phyloP scores from a whole-genome alignment of 2,888 invertebrate genomes.

The Netelia fuscicornis region DNA sequence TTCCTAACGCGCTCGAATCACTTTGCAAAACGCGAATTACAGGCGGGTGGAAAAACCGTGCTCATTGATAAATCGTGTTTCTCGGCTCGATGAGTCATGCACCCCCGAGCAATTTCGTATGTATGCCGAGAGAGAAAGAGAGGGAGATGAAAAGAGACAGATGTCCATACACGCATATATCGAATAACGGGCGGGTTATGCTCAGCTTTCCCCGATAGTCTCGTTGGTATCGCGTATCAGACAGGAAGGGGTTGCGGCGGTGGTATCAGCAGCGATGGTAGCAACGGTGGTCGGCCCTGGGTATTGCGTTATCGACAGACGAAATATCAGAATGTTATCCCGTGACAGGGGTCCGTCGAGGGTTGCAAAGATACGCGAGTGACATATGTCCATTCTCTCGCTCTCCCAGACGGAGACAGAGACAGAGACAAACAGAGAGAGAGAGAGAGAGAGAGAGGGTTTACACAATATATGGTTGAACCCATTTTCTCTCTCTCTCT shows the following conservation, averaged over 20 bases:
- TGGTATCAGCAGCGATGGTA: constrained; percentile 46
- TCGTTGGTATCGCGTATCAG: constrained; percentile 17
- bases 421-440: neutral
- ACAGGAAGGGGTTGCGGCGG: constrained; percentile 28
- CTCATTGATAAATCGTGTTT: constrained; percentile 60
- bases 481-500: neutral
- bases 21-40: constrained; percentile 9
- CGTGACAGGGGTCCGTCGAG: constrained; percentile 62
- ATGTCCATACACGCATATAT: constrained; percentile 26
- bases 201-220: constrained; percentile 21
- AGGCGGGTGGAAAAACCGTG: neutral
- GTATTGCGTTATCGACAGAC: constrained; percentile 64
- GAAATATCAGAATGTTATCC: constrained; percentile 68
- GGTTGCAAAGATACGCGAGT: constrained; percentile 68
- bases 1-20: constrained; percentile 14
- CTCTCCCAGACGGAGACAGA: constrained; percentile 41
- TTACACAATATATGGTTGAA: neutral
- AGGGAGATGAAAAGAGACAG: constrained; percentile 23
- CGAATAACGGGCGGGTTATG: constrained; percentile 41
- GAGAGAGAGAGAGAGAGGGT: neutral
- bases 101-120: constrained; percentile 50
- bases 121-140: constrained; percentile 38
- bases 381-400: constrained; percentile 67
- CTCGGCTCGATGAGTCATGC: constrained; percentile 42
- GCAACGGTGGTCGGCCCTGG: constrained; percentile 46